Base-by-base conservation (phyloP, 2,888 invertebrate species). In the Heteropelma amictum region DNA sequence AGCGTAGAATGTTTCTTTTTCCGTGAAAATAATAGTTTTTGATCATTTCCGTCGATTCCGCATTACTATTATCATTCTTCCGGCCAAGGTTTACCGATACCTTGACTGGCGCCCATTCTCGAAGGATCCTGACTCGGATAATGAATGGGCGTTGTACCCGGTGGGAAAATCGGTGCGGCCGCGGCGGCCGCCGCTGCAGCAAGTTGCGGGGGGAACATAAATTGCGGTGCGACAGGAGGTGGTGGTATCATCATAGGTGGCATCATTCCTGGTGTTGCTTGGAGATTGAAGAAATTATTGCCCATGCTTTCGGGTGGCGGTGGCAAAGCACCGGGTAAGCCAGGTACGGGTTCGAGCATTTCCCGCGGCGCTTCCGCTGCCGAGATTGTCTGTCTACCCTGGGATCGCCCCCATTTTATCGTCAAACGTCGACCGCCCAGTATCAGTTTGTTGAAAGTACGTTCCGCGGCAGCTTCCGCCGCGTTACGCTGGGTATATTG, bases 381-480 rank as follows among this genome's bases (percentile, higher is more conserved):
- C 0, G 89, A 86, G 2, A 89, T 85, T 1, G 91, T 90, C 74
- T 93, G 92, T 51, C 94, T 91, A 1, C 94, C 98, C 90, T 98
- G 98, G 0, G 98, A 97, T 83, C 97, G 94, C 0, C 99, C 99
- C 99, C 99, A 99, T 87, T 99, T 98, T 77, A 99, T 98, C n/a
- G 97, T 97, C 1, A 99, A 91, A 53, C 98, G 92, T 77, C 97
- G 93, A 0, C 97, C 97, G 33, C 95, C 95, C 28, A 94, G 88
- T 71, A 94, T 94, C 28, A 99, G 90, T 85, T 98, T 97, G 88
- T 99, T 98, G 88, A 99, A 99, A 0, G 98, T 97, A 85, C 96
- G 95, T 82, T 98, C 98, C 0, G 98, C 97, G 0, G 99, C 99
- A 79, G 95, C 91, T 89, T 99, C 99, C 0, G 99, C 97, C 0